Base-by-base conservation (phyloP, 2,888 invertebrate species). In the Isoperla grammatica region DNA sequence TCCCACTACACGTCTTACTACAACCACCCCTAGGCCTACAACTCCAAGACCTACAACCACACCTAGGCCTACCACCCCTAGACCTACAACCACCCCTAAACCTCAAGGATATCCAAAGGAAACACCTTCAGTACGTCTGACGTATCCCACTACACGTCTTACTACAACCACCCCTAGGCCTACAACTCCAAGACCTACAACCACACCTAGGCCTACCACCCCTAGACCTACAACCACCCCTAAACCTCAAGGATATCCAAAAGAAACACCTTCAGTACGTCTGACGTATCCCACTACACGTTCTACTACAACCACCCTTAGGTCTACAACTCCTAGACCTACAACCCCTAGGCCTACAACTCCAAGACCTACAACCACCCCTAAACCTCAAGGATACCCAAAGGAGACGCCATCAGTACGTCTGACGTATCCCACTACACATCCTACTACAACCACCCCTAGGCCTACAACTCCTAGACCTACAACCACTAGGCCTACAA, bases 371-470 rank as follows among this genome's bases (percentile, higher is more conserved):
- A 40, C 40, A 1, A 55, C 55, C 11, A 55, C 55, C 13, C n/a
- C 53, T 4, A 53, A 35, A 23, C 2, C 23, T 2, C 6, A 22
- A 17, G 58, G 58, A 19, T 58, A 58, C 12, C 40, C 42, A 3
- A 37, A 58, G 17, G 48, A 13, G 9, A 15, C 40, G 11, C 50
- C 58, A 6, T 22, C 42, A 11, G 42, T 15, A 1, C 50, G 20
- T 1, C 19, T 58, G 13, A 58, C 58, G 22, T 58, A 58, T 20
- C 53, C 53, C n/a, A n/a, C 46, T n/a, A 64, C 56, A n/a, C n/a
- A n/a, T n/a, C n/a, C n/a, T 48, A 64, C 50, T 56, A 63, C 46
- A 61, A 66, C 58, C 63, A 66, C 50, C 2, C 23, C 13, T 8
- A 5, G n/a, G 29, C 50, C 35, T 35, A 29, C 50, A 5, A 50